Evolutionary conservation across 2,113 vertebrate species (phyloP), one percentile per base, ranked within the genome.

Genomic region (Struthidea cinerea): DNA sequence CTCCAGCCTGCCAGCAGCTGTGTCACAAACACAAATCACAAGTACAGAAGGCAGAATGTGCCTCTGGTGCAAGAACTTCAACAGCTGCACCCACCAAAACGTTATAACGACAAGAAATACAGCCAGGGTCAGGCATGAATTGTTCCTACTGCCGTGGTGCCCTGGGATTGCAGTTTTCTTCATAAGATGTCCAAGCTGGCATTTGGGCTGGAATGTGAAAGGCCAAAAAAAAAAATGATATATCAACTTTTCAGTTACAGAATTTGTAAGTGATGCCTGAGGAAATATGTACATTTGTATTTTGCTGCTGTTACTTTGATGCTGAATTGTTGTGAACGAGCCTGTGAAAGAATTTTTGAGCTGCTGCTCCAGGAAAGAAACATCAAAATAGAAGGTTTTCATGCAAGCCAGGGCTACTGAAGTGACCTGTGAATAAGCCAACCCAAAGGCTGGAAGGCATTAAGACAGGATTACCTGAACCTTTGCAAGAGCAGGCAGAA

Each of bases 71-170:
- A 42, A 60, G 49, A 79, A 17, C 42, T 46, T 73, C 61, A 69
- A 16, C 32, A 49, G 27, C 26, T 76, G n/a, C 13, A 46, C 23
- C 55, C 57, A 69, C 15, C 19, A 83, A 85, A 68, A 65, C 10
- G 16, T 11, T 59, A 1, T 2, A 42, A 47, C 0, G 2, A 19
- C 49, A 73, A 76, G 33, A 81, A 84, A 46, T 46, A 33, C 12
- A 89, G 41, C 28, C 21, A 81, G 27, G 3, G 0, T 56, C n/a
- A 68, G 53, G 41, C 67, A 61, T 1, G 0, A 53, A 14, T 56
- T 65, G 24, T n/a, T 69, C 23, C 19, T 39, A 16, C 15, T 18
- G 13, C 24, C 2, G 2, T 3, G 7, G 23, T 65, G 41, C 9
- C 13, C 52, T 53, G n/a, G 20, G 63, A 79, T 39, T 56, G 32